phyloP scores from a whole-genome alignment of 2,888 invertebrate genomes.

The Meghimatium bilineatum region DNA sequence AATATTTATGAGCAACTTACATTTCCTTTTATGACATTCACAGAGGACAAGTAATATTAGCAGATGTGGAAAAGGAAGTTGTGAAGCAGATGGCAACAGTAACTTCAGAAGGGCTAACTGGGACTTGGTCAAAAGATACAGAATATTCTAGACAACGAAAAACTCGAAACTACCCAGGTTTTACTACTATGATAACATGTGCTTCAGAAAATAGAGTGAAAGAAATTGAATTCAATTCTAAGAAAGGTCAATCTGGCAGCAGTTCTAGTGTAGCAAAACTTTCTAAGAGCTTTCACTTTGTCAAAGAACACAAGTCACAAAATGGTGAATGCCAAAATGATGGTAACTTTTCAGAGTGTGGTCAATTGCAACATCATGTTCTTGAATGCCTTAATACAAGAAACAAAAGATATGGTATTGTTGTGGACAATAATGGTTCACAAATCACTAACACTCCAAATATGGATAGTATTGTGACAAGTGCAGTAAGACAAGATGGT shows the following conservation, averaged over 20 bases:
- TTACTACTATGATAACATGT: background rate
- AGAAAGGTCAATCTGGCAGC: conserved; percentile 36
- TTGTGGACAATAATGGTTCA: conserved; percentile 4
- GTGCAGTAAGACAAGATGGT: background rate
- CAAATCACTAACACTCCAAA: background rate
- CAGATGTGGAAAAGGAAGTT: conserved; percentile 46
- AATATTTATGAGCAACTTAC: background rate
- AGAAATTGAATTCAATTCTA: conserved; percentile 12
- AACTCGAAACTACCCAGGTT: background rate
- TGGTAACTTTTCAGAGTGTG: background rate
- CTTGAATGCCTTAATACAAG: background rate
- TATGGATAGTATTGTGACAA: background rate
- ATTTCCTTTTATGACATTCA: background rate
- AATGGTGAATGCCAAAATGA: background rate
- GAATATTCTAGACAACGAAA: background rate
- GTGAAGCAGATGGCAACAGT: conserved; percentile 36
- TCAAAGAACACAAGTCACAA: background rate
- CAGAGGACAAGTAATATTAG: conserved; percentile 43
- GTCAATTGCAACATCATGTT: background rate
- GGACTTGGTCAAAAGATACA: background rate
- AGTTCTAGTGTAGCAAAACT: conserved; percentile 29
- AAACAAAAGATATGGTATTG: conserved; percentile 26
- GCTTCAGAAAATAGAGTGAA: background rate
- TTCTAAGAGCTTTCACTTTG: conserved; percentile 9
- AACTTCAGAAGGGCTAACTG: background rate